phyloP scores from a whole-genome alignment of 1,140 invertebrate genomes.

The Drosophila persimilis region DNA sequence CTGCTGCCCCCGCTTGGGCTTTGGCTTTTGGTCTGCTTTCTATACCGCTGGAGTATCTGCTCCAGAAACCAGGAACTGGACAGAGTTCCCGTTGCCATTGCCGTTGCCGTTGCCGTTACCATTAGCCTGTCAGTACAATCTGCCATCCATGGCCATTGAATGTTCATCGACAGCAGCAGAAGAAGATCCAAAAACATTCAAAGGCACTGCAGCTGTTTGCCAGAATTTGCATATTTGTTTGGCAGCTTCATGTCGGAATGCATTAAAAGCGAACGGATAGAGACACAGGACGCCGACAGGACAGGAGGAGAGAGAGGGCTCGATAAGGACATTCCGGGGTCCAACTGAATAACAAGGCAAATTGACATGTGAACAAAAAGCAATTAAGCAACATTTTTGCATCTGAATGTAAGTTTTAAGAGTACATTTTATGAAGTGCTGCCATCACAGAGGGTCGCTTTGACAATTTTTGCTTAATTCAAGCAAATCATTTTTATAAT shows the following conservation, averaged over 20 bases:
- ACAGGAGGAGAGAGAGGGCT: not conserved
- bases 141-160: constrained; percentile 68
- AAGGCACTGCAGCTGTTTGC: constrained; percentile 66
- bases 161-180: constrained; percentile 62
- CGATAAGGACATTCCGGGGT: constrained; percentile 26
- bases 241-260: constrained; percentile 67
- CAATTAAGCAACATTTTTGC: constrained; percentile 53
- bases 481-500: too few species aligned
- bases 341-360: constrained; percentile 56
- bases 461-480: constrained; percentile 4
- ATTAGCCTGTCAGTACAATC: constrained; percentile 74
- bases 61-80: constrained; percentile 20
- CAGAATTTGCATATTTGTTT: constrained; percentile 78
- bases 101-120: constrained; percentile 39
- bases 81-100: constrained; percentile 64
- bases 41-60: constrained; percentile 2
- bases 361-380: constrained; percentile 67
- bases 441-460: not conserved
- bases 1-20: constrained; percentile 5
- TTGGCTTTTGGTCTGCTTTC: constrained; percentile 23
- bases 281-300: constrained; percentile 3
- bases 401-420: constrained; percentile 19
- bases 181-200: constrained; percentile 36
- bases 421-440: constrained; percentile 12
- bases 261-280: constrained; percentile 51